phyloP scores from a whole-genome alignment of 1,140 invertebrate species.

The Dysdera silvatica region DNA sequence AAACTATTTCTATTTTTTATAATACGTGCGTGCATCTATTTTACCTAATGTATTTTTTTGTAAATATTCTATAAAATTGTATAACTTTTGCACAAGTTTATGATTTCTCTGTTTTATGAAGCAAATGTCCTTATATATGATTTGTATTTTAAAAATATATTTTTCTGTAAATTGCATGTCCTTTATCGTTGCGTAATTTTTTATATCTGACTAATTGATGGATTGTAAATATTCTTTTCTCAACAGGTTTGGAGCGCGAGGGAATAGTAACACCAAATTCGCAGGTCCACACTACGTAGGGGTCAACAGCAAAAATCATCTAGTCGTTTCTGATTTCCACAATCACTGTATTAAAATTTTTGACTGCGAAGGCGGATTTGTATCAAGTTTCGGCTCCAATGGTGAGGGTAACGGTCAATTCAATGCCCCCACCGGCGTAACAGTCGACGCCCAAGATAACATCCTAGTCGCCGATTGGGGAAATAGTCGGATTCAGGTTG shows the following conservation, averaged over 20 bases:
- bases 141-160: too few relatives aligned
- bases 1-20: too few relatives aligned
- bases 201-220: not conserved
- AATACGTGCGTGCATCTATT: too few relatives aligned
- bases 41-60: too few relatives aligned
- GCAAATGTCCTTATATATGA: too few relatives aligned
- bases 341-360: conserved; percentile 68
- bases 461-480: conserved; percentile 57
- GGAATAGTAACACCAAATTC: conserved; percentile 46
- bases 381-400: conserved; percentile 46
- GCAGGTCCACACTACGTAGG: conserved; percentile 55
- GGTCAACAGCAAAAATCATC: conserved; percentile 47
- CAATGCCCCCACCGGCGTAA: conserved; percentile 54
- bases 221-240: not conserved
- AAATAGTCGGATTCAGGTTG: conserved; percentile 53
- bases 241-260: conserved; percentile 42
- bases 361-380: conserved; percentile 43
- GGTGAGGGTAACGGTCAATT: conserved; percentile 50
- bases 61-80: too few relatives aligned
- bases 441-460: conserved; percentile 51
- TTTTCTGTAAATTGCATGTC: not conserved
- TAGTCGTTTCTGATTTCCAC: conserved; percentile 72
- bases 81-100: too few relatives aligned
- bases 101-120: too few relatives aligned
- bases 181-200: too few relatives aligned